phyloP scores from a whole-genome alignment of 2,797 vertebrate genomes.

The Bradypus variegatus region DNA sequence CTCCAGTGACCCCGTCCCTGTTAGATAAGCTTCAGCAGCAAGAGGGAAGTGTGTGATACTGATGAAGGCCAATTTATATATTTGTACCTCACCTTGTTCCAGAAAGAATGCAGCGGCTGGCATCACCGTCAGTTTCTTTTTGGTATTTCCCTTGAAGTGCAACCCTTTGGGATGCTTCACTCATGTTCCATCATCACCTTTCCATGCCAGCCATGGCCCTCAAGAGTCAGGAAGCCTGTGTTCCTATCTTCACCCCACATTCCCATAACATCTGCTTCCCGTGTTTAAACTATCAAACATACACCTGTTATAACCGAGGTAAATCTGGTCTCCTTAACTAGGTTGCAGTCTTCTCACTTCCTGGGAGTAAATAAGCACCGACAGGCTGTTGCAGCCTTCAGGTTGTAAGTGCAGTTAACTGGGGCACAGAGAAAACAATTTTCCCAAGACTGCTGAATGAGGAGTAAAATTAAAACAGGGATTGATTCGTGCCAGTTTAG shows the following conservation, averaged over 20 bases:
- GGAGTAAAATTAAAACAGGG: neutral
- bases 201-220: neutral
- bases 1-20: neutral
- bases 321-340: neutral
- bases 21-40: neutral
- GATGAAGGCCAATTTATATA: accelerated
- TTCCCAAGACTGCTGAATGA: neutral
- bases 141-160: neutral
- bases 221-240: neutral
- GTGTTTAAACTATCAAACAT: accelerated
- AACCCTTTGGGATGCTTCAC: neutral
- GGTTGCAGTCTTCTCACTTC: neutral
- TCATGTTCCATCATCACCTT: neutral
- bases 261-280: neutral
- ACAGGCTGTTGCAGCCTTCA: accelerated
- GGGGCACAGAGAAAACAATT: neutral
- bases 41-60: neutral
- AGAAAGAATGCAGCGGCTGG: neutral
- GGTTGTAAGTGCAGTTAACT: neutral
- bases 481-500: neutral
- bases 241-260: neutral
- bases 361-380: neutral
- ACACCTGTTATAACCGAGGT: neutral
- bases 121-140: neutral
- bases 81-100: neutral